A percentile compares a stretch with the other conserved stretches of the same genome.
Conservation (phyloP, 1,140 invertebrate species). For the Musca vetustissima region DNA sequence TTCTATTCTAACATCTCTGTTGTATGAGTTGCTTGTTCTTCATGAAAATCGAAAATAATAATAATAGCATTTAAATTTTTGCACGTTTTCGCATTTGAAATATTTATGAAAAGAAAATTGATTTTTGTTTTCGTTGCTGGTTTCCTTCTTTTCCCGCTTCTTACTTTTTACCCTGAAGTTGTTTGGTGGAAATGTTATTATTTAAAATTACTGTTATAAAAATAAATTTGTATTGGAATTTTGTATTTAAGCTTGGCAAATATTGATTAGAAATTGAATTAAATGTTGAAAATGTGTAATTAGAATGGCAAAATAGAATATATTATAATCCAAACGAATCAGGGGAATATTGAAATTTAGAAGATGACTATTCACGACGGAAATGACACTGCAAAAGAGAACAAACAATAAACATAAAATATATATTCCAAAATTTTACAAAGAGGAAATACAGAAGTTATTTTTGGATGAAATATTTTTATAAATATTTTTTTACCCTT, state of each 20-base stretch:
- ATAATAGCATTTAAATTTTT: conserved; percentile 22
- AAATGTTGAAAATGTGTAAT: neutral
- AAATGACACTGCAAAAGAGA: too few relatives aligned
- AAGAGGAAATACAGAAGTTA: too few relatives aligned
- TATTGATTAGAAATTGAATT: neutral
- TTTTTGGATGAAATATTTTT: too few relatives aligned
- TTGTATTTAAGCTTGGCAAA: conserved; percentile 5
- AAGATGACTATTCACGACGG: too few relatives aligned
- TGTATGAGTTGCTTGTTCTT: neutral
- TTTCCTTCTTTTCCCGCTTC: neutral
- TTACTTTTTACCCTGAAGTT: too few relatives aligned
- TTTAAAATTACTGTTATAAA: conserved; percentile 10
- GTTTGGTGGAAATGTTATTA: neutral
- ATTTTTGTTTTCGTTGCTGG: neutral
- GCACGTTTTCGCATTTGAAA: conserved; percentile 20
- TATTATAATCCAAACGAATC: too few relatives aligned
- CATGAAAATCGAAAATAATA: neutral
- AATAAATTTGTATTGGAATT: conserved; percentile 12
- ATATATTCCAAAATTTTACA: too few relatives aligned
- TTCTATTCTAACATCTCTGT: too few relatives aligned
- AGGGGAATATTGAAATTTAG: too few relatives aligned
- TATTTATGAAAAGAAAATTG: conserved; percentile 24
- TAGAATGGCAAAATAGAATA: neutral
- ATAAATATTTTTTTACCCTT: too few relatives aligned
- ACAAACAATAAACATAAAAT: too few relatives aligned